Conservation (phyloP, 2,797 vertebrate species). For the Brachymystax lenok region DNA sequence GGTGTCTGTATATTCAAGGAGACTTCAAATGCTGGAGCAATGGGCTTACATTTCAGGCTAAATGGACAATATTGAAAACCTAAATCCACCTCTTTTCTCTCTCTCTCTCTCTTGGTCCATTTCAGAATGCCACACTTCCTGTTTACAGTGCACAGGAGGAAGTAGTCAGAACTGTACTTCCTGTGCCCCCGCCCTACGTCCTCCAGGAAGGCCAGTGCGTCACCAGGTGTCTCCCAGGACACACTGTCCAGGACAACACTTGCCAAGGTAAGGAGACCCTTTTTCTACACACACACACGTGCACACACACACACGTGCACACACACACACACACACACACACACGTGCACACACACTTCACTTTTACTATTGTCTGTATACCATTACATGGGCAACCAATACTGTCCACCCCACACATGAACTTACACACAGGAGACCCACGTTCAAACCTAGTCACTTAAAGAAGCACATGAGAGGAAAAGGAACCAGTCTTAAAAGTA, state of each 20-base stretch:
- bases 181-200: slow-evolving; percentile 61
- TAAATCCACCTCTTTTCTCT: neutral
- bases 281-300: no score
- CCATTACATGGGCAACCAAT: no score
- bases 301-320: neutral
- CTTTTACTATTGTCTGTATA: no score
- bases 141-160: slow-evolving; percentile 75
- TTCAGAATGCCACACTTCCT: slow-evolving; percentile 86
- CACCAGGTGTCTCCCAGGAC: slow-evolving; percentile 75
- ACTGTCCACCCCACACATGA: no score
- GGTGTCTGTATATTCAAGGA: no score
- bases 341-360: no score
- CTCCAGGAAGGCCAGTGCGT: slow-evolving; percentile 79
- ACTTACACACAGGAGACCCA: no score
- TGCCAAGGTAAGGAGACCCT: slow-evolving; percentile 74
- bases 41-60: no score
- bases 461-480: neutral
- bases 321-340: neutral
- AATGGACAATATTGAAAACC: no score
- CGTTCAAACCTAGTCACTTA: no score
- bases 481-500: neutral
- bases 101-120: slow-evolving; percentile 11
- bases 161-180: slow-evolving; percentile 78
- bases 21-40: no score
- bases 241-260: slow-evolving; percentile 64